phyloP scores from a whole-genome alignment of 2,797 vertebrate genomes.

The Craterocephalus amniculus region DNA sequence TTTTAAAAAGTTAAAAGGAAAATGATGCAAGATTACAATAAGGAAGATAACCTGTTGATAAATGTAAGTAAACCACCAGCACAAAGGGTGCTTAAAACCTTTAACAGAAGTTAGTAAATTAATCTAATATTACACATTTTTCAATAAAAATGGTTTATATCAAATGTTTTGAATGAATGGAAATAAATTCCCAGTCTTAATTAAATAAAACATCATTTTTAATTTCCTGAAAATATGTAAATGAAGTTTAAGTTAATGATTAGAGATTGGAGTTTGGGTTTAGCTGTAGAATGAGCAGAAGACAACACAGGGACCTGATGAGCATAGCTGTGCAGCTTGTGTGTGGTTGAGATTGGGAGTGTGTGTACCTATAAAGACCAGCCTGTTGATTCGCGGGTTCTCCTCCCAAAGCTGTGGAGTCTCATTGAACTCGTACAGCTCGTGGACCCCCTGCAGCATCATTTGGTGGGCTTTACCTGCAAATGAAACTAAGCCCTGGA shows the following conservation, averaged over 20 bases:
- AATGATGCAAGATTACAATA: neutral
- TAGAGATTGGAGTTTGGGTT: neutral
- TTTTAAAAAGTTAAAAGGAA: neutral
- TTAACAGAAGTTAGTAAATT: neutral
- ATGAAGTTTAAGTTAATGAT: neutral
- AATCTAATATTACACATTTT: neutral
- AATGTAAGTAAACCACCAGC: neutral
- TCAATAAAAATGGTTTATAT: neutral
- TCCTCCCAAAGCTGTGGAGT: constrained; percentile 88
- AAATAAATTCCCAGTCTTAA: neutral
- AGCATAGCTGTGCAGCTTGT: neutral
- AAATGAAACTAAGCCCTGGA: constrained; percentile 91
- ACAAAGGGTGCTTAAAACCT: neutral
- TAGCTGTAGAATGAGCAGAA: neutral
- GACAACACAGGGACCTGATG: neutral
- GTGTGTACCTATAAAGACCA: constrained; percentile 91
- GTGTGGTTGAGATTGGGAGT: neutral
- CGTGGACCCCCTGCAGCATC: constrained; percentile 95
- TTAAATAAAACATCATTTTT: neutral
- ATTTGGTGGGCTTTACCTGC: constrained; percentile 88
- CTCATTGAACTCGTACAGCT: constrained; percentile 95
- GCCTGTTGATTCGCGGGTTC: constrained; percentile 84
- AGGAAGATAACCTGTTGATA: neutral
- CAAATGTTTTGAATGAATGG: neutral
- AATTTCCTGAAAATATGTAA: neutral